Conservation (phyloP, 1,140 invertebrate species). For the Drosophila aff. region DNA sequence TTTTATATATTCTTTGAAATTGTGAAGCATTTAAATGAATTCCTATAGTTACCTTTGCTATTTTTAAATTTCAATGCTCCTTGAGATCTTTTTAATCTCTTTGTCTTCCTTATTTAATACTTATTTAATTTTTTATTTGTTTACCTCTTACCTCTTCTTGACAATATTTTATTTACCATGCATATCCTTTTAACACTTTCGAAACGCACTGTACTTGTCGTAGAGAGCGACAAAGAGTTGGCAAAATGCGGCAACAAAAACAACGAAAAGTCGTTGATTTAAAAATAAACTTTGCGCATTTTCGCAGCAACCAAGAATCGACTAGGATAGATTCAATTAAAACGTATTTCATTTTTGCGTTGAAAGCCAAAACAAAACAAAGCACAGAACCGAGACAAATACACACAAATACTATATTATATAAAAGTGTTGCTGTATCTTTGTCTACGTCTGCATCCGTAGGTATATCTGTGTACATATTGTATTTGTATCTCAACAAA, state of each 20-base stretch:
- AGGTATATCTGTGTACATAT: conserved; percentile 16
- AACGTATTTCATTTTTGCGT: conserved; percentile 78
- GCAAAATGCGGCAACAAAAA: conserved; percentile 50
- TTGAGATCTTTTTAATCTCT: not conserved
- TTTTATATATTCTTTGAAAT: not conserved
- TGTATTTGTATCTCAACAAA: conserved; percentile 56
- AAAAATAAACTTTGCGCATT: conserved; percentile 75
- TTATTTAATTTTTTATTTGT: not conserved
- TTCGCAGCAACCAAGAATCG: conserved; percentile 55
- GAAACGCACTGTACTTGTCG: conserved; percentile 25
- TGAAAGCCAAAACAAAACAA: conserved; percentile 54
- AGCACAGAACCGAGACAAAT: conserved; percentile 35
- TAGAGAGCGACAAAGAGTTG: conserved; percentile 53
- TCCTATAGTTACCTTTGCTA: not conserved
- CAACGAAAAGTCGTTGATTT: conserved; percentile 50
- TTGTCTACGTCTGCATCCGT: conserved; percentile 11
- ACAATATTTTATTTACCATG: too few species aligned
- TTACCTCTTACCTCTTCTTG: too few species aligned
- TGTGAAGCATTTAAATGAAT: too few species aligned
- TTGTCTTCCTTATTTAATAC: not conserved
- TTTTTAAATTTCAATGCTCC: not conserved
- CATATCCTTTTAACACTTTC: not conserved
- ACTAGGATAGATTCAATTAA: conserved; percentile 76
- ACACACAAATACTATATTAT: conserved; percentile 45
- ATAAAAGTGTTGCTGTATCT: conserved; percentile 58